A percentile compares a stretch with the other conserved stretches of the same genome.
Conservation (phyloP, 2,113 vertebrate genomes). For the Salvelinus namaycush region DNA sequence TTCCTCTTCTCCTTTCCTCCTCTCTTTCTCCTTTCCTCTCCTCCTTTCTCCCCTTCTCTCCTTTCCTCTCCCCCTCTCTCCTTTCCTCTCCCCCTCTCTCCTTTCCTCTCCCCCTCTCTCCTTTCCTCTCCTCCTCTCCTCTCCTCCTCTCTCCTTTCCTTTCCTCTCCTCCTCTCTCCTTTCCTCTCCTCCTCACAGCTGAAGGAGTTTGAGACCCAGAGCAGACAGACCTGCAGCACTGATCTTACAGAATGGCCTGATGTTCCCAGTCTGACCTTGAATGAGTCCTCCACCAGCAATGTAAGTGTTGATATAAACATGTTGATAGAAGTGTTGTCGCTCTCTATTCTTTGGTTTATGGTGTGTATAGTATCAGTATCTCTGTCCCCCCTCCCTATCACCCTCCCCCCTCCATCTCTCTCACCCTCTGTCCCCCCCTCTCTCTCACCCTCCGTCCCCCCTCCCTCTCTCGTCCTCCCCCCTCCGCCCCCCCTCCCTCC, state of each 20-base stretch:
- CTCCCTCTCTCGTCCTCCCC: too few relatives aligned
- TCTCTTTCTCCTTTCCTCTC: too few relatives aligned
- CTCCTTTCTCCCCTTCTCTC: too few relatives aligned
- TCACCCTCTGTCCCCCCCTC: too few relatives aligned
- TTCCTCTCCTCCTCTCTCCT: too few relatives aligned
- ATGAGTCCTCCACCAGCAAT: constrained; percentile 75
- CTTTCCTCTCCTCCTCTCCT: rapidly evolving
- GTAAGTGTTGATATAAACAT: constrained; percentile 74
- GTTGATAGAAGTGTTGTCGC: not conserved
- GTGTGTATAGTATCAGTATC: not conserved
- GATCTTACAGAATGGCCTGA: constrained; percentile 83
- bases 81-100: too few relatives aligned
- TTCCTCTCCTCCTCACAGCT: constrained; percentile 73
- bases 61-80: not conserved
- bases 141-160: too few relatives aligned
- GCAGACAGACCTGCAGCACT: constrained; percentile 72
- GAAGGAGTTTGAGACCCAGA: constrained; percentile 93
- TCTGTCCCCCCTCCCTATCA: too few relatives aligned
- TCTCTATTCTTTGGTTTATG: not conserved
- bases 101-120: too few relatives aligned
- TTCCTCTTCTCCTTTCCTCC: not conserved
- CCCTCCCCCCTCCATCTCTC: too few relatives aligned
- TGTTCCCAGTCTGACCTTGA: constrained; percentile 72
- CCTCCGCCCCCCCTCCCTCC: too few relatives aligned
- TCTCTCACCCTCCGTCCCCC: too few relatives aligned